Evolutionary conservation across 2,113 vertebrate species (phyloP), one percentile per base, ranked within the genome.

Genomic region (Myrmophylax atrothorax): DNA sequence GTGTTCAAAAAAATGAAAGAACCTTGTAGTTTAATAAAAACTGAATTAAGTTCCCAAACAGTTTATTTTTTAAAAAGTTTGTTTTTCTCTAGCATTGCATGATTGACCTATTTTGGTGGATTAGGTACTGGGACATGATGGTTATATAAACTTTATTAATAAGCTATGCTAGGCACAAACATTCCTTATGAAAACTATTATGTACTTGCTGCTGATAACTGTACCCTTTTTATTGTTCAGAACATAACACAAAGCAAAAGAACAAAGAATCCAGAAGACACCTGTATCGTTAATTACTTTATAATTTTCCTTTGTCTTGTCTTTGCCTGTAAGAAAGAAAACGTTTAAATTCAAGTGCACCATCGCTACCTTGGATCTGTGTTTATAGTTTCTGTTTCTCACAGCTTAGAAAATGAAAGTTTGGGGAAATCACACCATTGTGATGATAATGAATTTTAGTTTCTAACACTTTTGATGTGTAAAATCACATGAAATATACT

Each of bases 61-160:
- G 13, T 37, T 86, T 67, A 42, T 83, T 79, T 88, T 56, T 3
- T 4, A 66, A 49, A 35, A 70, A 35, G 16, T 46, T 84, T 26
- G 1, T 55, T 80, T 88, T 90, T 73, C 23, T 73, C 58, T 81
- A 56, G 18, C 31, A 68, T 58, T 86, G 22, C 24, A 90, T 89
- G 87, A 63, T 91, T 94, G 85, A 80, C 83, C 60, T 87, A 4
- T 93, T 96, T 94, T 80, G 10, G 52, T 55, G 68, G 72, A 90
- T 96, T 96, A 93, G 47, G 26, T 90, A 60, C 56, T 1, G 3
- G 76, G 68, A 86, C 52, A 63, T 12, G 20, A 67, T 46, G 55
- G 75, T 95, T 90, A 59, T 52, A 44, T 72, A 94, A 84, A 94
- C 50, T 93, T 95, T 56, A 75, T 87, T 79, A 73, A 44, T 91